Conservation (phyloP, 2,888 invertebrate genomes). For the Caenorhabditis sp. region DNA sequence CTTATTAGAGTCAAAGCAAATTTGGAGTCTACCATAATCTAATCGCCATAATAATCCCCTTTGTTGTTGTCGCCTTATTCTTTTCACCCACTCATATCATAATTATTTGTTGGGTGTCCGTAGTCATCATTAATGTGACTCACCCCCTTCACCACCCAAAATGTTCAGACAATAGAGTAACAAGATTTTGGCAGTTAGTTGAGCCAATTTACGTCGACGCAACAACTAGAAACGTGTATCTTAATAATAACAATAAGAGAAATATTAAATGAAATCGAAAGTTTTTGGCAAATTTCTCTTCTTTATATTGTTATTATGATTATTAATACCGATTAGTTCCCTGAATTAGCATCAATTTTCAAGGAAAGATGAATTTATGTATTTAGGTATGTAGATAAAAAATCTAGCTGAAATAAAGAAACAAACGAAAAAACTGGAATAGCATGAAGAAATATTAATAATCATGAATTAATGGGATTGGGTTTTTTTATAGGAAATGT, state of each 20-base stretch:
- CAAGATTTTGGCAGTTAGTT: conserved; percentile 38
- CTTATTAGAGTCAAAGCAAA: not conserved
- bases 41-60: conserved; percentile 5
- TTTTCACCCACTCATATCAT: conserved; percentile 34
- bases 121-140: conserved; percentile 9
- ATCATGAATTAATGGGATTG: no score
- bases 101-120: conserved; percentile 11
- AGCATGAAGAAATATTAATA: no score
- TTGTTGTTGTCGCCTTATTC: conserved; percentile 5
- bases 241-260: not conserved
- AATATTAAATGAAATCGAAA: not conserved
- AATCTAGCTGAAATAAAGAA: no score
- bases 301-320: no score
- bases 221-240: not conserved
- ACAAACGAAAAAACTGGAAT: conserved; percentile 1
- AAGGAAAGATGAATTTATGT: not conserved
- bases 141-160: no score
- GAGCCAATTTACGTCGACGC: conserved; percentile 36
- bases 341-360: conserved; percentile 5
- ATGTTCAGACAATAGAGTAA: conserved; percentile 31
- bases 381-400: not conserved
- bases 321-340: not conserved
- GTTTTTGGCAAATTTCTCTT: not conserved
- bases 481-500: conserved; percentile 35
- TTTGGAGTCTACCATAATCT: not conserved